phyloP scores from a whole-genome alignment of 2,113 vertebrate species.

The Enhydra lutris region DNA sequence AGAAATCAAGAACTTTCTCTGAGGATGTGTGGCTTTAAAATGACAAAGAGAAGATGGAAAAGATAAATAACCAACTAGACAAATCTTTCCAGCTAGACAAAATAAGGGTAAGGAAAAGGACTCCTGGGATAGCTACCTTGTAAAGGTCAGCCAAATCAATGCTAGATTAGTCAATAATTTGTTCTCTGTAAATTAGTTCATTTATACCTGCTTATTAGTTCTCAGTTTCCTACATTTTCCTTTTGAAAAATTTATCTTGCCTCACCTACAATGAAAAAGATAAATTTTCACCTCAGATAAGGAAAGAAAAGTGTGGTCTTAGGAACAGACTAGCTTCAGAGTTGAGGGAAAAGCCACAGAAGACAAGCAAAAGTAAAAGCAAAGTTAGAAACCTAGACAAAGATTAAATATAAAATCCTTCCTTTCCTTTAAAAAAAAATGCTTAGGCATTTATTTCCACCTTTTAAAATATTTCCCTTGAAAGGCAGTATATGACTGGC shows the following conservation, averaged over 20 bases:
- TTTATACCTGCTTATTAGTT: background rate
- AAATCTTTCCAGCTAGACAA: background rate
- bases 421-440: background rate
- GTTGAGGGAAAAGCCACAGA: conserved; percentile 14
- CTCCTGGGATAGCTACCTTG: background rate
- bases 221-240: background rate
- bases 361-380: background rate
- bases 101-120: background rate
- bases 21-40: conserved; percentile 2
- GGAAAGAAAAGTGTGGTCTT: background rate
- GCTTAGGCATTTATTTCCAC: background rate
- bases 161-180: background rate
- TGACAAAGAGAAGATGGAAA: background rate
- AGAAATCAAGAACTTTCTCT: background rate
- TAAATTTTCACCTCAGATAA: background rate
- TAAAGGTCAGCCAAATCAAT: background rate
- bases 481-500: background rate
- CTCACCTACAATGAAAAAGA: background rate
- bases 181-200: background rate
- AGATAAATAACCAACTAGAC: background rate
- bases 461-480: background rate
- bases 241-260: conserved; percentile 2
- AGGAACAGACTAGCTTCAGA: background rate
- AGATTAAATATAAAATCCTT: background rate
- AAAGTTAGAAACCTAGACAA: background rate